These are phyloP conservation scores for Zonitis immaculata DNA, from an alignment of 2,888 invertebrate species.

Conservation along the genomic window DNA sequence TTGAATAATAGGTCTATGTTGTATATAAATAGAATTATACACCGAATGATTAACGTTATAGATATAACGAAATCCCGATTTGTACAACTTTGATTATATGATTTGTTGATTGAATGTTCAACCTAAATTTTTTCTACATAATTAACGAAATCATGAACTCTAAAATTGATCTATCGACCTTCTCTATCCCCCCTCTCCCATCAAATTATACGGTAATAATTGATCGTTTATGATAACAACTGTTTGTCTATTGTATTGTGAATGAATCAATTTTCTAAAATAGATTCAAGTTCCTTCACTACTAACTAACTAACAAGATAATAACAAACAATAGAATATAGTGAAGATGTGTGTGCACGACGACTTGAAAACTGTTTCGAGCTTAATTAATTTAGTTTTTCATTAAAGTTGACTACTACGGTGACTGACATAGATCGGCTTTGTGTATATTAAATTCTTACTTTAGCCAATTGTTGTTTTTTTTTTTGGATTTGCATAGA, in stretches of 20 bases:
- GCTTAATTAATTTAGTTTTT: conserved; percentile 6
- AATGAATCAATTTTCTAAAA: too few relatives aligned
- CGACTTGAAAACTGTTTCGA: conserved; percentile 4
- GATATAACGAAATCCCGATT: too few relatives aligned
- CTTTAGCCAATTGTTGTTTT: background rate
- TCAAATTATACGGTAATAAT: too few relatives aligned
- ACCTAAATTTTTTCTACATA: too few relatives aligned
- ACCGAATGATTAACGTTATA: background rate
- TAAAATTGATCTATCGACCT: too few relatives aligned
- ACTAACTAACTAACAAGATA: background rate
- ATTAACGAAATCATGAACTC: too few relatives aligned
- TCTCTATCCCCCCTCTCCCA: too few relatives aligned
- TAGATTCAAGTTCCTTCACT: too few relatives aligned
- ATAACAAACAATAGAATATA: background rate
- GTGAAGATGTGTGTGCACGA: too few relatives aligned
- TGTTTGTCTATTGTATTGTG: too few relatives aligned
- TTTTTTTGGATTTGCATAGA: background rate
- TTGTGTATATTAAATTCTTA: conserved; percentile 8
- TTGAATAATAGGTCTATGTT: background rate
- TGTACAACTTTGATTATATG: background rate
- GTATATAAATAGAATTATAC: background rate
- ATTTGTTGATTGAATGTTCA: too few relatives aligned
- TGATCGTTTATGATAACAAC: too few relatives aligned
- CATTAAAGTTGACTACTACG: conserved; percentile 4
- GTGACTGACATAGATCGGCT: background rate